A percentile compares a stretch with the other conserved stretches of the same genome.
Conservation (phyloP, 2,888 invertebrate species). For the Noctua fimbriata region DNA sequence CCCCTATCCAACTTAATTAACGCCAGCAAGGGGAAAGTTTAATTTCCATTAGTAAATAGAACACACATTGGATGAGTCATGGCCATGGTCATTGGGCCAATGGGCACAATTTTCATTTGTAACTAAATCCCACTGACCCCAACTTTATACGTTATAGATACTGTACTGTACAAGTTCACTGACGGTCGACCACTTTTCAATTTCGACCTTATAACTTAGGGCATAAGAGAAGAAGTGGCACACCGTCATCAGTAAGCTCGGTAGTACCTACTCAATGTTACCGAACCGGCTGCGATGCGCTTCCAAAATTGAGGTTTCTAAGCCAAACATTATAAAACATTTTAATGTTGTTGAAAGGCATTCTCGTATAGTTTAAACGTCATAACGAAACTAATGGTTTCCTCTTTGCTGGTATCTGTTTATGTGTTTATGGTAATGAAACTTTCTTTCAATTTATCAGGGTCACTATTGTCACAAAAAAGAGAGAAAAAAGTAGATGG, state of each 20-base stretch:
- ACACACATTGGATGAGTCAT: constrained; percentile 67
- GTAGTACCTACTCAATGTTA: constrained; percentile 64
- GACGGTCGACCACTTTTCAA: too few species aligned
- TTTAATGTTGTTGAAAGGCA: constrained; percentile 50
- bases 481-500: background rate
- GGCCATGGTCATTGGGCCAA: background rate
- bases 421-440: constrained; percentile 20
- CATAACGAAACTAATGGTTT: constrained; percentile 52
- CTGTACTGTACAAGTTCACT: too few species aligned
- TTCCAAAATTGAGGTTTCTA: constrained; percentile 77
- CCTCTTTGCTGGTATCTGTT: constrained; percentile 26
- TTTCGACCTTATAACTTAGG: too few species aligned
- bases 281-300: constrained; percentile 78
- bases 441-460: constrained; percentile 31
- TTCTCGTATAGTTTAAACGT: constrained; percentile 44
- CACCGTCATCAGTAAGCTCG: too few species aligned
- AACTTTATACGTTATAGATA: constrained; percentile 72
- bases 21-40: constrained; percentile 56
- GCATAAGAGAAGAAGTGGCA: too few species aligned
- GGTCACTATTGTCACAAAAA: constrained; percentile 9
- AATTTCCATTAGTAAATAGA: constrained; percentile 49
- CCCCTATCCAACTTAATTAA: constrained; percentile 66
- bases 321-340: constrained; percentile 61
- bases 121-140: constrained; percentile 77
- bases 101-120: constrained; percentile 54